These are phyloP conservation scores for Cassiopea andromeda DNA, from an alignment of 30 jellyfish, hydroid and myxozoan genomes.

Conservation along the genomic window DNA sequence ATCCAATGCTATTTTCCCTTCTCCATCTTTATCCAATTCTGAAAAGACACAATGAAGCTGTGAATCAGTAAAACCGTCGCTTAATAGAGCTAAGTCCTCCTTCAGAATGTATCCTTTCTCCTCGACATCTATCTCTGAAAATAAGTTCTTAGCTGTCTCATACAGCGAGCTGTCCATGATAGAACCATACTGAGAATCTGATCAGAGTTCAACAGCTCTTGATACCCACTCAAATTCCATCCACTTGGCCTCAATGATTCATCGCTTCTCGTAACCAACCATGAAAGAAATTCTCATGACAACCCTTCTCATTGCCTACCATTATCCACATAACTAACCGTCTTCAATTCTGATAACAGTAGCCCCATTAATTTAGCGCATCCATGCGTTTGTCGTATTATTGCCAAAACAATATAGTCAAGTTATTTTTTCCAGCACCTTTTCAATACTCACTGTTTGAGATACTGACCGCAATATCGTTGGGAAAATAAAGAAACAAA, in stretches of 20 bases:
- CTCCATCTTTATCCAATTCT: slow-evolving; percentile 64
- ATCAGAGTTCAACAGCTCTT: background rate
- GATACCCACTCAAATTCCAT: background rate
- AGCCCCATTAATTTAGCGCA: background rate
- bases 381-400: background rate
- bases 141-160: slow-evolving; percentile 67
- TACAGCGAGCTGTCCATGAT: slow-evolving; percentile 27
- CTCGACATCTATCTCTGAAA: slow-evolving; percentile 39
- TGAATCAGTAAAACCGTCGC: slow-evolving; percentile 43
- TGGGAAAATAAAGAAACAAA: background rate
- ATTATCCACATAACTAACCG: background rate
- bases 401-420: background rate
- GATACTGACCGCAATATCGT: background rate
- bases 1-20: slow-evolving; percentile 61
- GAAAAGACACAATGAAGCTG: slow-evolving; percentile 68
- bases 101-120: slow-evolving; percentile 52
- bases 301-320: slow-evolving; percentile 2
- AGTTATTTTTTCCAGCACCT: background rate
- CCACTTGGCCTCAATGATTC: background rate
- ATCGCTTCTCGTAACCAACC: background rate
- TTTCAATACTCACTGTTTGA: background rate
- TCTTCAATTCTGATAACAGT: background rate
- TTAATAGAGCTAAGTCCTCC: slow-evolving; percentile 44
- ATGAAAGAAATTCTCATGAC: background rate
- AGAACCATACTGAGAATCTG: background rate